Conservation (phyloP, 1,140 invertebrate genomes). For the Papilio machaon region DNA sequence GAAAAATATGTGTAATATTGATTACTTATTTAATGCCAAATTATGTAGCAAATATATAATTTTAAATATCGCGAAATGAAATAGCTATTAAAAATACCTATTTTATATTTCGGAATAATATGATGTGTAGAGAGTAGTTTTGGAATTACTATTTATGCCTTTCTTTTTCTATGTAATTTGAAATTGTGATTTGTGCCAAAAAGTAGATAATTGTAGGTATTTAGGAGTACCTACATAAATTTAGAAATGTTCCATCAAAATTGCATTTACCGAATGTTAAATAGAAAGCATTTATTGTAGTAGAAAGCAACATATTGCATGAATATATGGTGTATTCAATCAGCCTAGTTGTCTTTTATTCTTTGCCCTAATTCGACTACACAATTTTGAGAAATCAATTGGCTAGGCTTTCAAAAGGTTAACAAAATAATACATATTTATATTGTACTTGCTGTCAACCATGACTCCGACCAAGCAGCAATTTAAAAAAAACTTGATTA, state of each 20-base stretch:
- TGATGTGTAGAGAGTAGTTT: neutral
- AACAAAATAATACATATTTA: neutral
- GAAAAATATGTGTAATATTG: neutral
- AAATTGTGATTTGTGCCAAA: constrained; percentile 10
- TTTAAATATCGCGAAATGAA: neutral
- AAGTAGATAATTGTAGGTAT: neutral
- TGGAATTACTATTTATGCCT: neutral
- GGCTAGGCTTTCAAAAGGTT: neutral
- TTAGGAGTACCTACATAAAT: neutral
- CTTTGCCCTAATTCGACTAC: neutral
- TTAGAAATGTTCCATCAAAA: neutral
- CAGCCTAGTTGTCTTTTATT: neutral
- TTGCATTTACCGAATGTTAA: neutral
- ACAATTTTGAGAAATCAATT: neutral
- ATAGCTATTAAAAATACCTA: neutral
- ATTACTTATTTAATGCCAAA: neutral
- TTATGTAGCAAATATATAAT: neutral
- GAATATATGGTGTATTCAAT: constrained; percentile 3
- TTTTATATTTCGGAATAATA: neutral
- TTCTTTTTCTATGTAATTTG: neutral
- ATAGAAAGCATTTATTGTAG: neutral
- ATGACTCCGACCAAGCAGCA: no score
- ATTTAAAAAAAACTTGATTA: no score
- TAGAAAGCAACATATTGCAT: neutral
- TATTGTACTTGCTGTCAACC: neutral